phyloP scores from a whole-genome alignment of 2,888 invertebrate species.

The Campoplex capitator region DNA sequence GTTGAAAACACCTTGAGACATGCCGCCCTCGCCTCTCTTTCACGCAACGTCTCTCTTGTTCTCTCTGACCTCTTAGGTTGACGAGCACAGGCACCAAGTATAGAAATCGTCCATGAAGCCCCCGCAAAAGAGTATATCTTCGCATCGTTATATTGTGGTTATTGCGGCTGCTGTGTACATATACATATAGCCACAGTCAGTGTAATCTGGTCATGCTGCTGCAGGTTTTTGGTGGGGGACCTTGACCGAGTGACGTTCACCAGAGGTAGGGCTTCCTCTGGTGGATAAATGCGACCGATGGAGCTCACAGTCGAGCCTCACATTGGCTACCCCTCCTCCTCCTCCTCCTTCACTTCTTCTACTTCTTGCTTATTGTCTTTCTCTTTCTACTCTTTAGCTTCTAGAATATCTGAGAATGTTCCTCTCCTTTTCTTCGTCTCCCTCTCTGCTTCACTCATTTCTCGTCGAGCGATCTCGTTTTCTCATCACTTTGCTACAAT shows the following conservation, averaged over 20 bases:
- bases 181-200: neutral
- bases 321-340: conserved; percentile 9
- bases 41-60: conserved; percentile 20
- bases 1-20: conserved; percentile 43
- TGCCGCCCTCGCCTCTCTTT: conserved; percentile 39
- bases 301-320: conserved; percentile 1
- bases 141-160: conserved; percentile 32
- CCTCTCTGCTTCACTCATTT: conserved; percentile 7
- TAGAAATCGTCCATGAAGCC: conserved; percentile 77
- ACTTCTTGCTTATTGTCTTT: conserved; percentile 8
- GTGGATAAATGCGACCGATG: conserved; percentile 22
- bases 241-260: conserved; percentile 83
- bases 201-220: conserved; percentile 48
- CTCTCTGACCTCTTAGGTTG: conserved; percentile 26
- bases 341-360: neutral
- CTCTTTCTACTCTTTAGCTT: conserved; percentile 40
- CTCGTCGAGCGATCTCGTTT: conserved; percentile 44
- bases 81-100: conserved; percentile 75
- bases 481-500: conserved; percentile 45
- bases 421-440: conserved; percentile 52
- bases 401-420: conserved; percentile 71
- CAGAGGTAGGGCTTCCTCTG: conserved; percentile 50
- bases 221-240: conserved; percentile 81
- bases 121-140: conserved; percentile 44
- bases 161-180: conserved; percentile 46